Conservation (phyloP, 2,888 invertebrate genomes). For the Corbicula japonica region DNA sequence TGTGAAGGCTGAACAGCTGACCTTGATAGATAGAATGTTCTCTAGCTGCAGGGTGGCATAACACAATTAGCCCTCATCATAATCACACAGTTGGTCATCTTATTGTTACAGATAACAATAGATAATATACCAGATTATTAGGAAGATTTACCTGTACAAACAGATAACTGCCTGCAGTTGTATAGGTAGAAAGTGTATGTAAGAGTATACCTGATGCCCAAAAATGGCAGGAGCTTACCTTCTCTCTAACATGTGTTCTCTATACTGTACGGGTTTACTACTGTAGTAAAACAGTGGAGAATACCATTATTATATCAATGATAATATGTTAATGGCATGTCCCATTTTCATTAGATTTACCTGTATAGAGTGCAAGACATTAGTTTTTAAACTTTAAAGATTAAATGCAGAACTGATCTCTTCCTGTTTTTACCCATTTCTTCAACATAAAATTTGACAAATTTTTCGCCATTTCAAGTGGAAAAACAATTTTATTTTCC, state of each 20-base stretch:
- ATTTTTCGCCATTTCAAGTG: too few relatives aligned
- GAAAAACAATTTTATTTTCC: too few relatives aligned
- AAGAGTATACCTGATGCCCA: constrained; percentile 75
- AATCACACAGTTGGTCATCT: constrained; percentile 26
- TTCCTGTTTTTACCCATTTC: too few relatives aligned
- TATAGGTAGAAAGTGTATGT: constrained; percentile 37
- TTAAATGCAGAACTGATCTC: too few relatives aligned
- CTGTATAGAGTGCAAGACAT: too few relatives aligned
- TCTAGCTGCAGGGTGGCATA: constrained; percentile 5
- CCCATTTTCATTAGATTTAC: too few relatives aligned
- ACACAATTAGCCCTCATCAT: constrained; percentile 1
- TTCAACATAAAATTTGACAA: too few relatives aligned
- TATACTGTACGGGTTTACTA: constrained; percentile 42
- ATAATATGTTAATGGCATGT: too few relatives aligned
- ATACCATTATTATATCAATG: too few relatives aligned
- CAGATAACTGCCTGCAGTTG: constrained; percentile 34
- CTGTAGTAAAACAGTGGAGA: constrained; percentile 29
- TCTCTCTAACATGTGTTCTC: constrained; percentile 39
- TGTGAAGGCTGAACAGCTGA: too few relatives aligned
- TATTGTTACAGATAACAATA: constrained; percentile 21
- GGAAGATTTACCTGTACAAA: constrained; percentile 28
- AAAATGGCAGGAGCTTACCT: constrained; percentile 73
- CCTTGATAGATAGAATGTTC: too few relatives aligned
- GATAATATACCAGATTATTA: constrained; percentile 14
- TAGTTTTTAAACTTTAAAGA: too few relatives aligned